Conservation (phyloP, 2,113 vertebrate species). For the Polypterus bichir region DNA sequence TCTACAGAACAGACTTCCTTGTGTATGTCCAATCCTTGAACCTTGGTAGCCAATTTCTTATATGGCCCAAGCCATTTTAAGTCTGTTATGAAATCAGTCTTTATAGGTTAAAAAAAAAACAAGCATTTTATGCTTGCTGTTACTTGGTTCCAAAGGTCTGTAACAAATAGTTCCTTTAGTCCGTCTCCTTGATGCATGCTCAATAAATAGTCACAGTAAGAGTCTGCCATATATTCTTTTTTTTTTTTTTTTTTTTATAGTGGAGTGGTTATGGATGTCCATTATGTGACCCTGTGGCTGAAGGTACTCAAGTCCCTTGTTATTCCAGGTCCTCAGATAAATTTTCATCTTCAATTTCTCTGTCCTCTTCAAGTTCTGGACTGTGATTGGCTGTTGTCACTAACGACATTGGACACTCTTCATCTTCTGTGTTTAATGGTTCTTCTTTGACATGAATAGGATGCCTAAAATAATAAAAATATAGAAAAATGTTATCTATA, state of each 20-base stretch:
- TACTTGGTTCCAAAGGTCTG: conserved; percentile 83
- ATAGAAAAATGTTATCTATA: too few species aligned
- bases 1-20: conserved; percentile 79
- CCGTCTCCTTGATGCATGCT: conserved; percentile 86
- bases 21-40: conserved; percentile 74
- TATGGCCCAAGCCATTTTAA: conserved; percentile 39
- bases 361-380: conserved; percentile 94
- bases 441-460: conserved; percentile 95
- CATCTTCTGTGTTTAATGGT: conserved; percentile 90
- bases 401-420: conserved; percentile 96
- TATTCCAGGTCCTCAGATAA: conserved; percentile 97
- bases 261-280: conserved; percentile 84
- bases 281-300: conserved; percentile 64
- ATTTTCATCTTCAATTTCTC: conserved; percentile 97
- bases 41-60: conserved; percentile 65
- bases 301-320: conserved; percentile 59
- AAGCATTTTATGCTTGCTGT: conserved; percentile 52
- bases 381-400: conserved; percentile 98
- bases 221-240: conserved; percentile 76
- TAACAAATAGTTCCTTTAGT: conserved; percentile 87
- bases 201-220: conserved; percentile 99
- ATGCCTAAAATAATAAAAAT: conserved; percentile 56
- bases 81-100: conserved; percentile 65
- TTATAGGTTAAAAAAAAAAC: conserved; percentile 55
- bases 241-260: conserved; percentile 36